A percentile compares a stretch with the other conserved stretches of the same genome.
phyloP scores from a whole-genome alignment of 2,797 vertebrate species.

The Halcyon chelicuti region DNA sequence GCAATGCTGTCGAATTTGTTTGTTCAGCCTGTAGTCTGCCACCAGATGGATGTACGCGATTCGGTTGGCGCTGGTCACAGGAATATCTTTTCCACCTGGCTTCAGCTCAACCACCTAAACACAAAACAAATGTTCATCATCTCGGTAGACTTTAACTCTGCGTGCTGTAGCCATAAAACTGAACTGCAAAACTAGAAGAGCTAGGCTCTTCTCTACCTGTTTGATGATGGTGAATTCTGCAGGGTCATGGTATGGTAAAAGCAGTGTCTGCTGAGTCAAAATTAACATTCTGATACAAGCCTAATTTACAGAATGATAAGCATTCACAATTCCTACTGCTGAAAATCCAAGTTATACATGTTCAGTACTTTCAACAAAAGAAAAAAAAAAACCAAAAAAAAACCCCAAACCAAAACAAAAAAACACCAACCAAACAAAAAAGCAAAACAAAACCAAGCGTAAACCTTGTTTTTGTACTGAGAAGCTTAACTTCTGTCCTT shows the following conservation, averaged over 20 bases:
- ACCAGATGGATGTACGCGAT: constrained; percentile 97
- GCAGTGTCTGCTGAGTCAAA: fast-evolving
- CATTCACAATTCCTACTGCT: not conserved
- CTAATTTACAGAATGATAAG: not conserved
- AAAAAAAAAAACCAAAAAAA: not conserved
- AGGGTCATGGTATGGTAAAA: not conserved
- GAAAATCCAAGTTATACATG: not conserved
- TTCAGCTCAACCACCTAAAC: constrained; percentile 95
- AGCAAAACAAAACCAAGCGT: not conserved
- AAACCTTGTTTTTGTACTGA: not conserved
- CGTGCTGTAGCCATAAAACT: fast-evolving
- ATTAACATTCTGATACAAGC: not conserved
- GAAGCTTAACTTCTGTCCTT: not conserved
- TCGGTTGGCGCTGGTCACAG: constrained; percentile 94
- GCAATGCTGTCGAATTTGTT: constrained; percentile 94
- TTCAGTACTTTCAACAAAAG: not conserved
- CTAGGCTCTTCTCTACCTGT: not conserved
- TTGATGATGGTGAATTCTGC: not conserved
- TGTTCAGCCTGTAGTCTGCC: constrained; percentile 95
- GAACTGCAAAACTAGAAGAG: not conserved
- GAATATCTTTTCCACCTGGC: constrained; percentile 92
- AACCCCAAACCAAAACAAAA: too few species aligned
- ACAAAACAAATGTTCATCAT: not conserved
- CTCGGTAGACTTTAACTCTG: not conserved
- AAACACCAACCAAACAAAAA: not conserved